Base-by-base conservation (phyloP, 2,797 vertebrate genomes). In the Pitangus sulphuratus region DNA sequence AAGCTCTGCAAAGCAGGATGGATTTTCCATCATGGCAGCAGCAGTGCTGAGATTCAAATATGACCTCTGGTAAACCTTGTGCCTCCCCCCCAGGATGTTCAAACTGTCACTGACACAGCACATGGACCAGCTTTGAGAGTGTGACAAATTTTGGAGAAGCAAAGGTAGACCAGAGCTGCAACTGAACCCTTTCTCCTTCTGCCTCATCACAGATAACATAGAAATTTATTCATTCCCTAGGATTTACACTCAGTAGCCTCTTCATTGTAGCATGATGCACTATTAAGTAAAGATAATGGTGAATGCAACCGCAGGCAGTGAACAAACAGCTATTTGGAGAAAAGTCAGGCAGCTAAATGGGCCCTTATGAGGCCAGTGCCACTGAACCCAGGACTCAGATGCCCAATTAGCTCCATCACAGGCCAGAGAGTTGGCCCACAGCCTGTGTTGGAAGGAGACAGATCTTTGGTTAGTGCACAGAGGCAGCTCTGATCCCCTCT, bases 261-360 rank as follows among this genome's bases (percentile, higher is more conserved):
- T 89, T 85, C 81, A 68, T 31, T 26, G 14, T 42, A 50, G 81
- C 40, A 31, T 3, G 69, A 79, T 81, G 69, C 7, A 1, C 65
- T 69, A 30, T 66, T 83, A 75, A 77, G 56, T 31, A 58, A 66
- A 75, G 88, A 92, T 87, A 83, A 94, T 57, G 84, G 69, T 58
- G 84, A 96, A 80, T 74, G 64, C 48, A 80, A 57, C 42, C 0
- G 0, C 84, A 71, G 78, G 76, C 92, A 78, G 61, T 3, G 69
- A 96, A 87, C 89, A 95, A 91, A 68, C 33, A 60, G 78, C 75
- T 40, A 65, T 71, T 69, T 61, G 75, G 87, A 89, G 84, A 64
- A 30, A 80, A 66, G 60, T 74, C 84, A 85, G 33, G 68, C 81
- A 87, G 87, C 25, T 87, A 81, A 95, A 93, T 15, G 65, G 84